A percentile compares a stretch with the other conserved stretches of the same genome.
Evolutionary conservation across 2,888 invertebrate genomes (phyloP).

Genomic region (Drosophila barbarae): DNA sequence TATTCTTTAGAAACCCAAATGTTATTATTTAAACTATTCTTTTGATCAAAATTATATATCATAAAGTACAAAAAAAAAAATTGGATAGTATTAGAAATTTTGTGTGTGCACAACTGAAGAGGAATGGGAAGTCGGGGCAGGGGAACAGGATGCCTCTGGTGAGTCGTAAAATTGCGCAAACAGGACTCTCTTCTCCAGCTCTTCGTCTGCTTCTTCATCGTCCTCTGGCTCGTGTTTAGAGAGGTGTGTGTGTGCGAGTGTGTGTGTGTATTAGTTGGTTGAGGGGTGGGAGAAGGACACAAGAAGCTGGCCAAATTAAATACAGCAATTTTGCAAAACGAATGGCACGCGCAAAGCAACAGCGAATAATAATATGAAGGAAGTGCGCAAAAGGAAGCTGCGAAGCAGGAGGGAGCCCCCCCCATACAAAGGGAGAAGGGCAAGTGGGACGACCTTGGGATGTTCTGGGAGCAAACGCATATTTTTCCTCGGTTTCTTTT

Average conservation of each 20-base stretch:
- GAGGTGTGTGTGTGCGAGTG: neutral
- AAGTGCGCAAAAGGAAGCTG: conserved; percentile 40
- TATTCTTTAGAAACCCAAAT: neutral
- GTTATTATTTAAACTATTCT: neutral
- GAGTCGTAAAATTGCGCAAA: conserved; percentile 67
- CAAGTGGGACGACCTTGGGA: conserved; percentile 11
- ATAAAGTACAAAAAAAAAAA: neutral
- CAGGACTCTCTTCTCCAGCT: conserved; percentile 37
- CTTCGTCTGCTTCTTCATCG: conserved; percentile 3
- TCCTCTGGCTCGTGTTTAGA: conserved; percentile 6
- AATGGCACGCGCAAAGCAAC: conserved; percentile 45
- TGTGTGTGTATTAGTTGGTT: neutral
- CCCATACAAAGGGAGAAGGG: neutral
- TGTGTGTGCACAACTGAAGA: conserved; percentile 57
- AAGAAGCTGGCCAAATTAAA: conserved; percentile 61
- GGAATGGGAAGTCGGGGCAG: conserved; percentile 11
- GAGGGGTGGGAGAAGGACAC: neutral
- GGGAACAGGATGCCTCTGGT: conserved; percentile 50
- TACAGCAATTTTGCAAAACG: conserved; percentile 60
- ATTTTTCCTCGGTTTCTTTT: conserved; percentile 19
- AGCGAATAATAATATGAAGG: conserved; percentile 58
- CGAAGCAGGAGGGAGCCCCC: neutral
- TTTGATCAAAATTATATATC: neutral
- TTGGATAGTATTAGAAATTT: conserved; percentile 37
- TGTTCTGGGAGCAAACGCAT: conserved; percentile 29